These are phyloP conservation scores for Gorsachius goisagi DNA, from an alignment of 2,113 vertebrate genomes.

Conservation along the genomic window DNA sequence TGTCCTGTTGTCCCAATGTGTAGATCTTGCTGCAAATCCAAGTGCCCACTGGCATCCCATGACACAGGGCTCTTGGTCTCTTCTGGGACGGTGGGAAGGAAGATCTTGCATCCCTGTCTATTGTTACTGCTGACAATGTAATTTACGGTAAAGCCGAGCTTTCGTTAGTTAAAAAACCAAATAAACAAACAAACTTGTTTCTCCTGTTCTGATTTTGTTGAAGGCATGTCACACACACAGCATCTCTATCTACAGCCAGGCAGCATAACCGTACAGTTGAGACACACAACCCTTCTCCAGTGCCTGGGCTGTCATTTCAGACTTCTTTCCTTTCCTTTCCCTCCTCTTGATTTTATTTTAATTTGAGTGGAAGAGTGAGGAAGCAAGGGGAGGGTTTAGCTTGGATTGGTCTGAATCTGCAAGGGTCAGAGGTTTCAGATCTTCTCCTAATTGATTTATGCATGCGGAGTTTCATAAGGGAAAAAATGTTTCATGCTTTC, in stretches of 20 bases:
- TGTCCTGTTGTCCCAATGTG: neutral
- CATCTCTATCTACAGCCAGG: neutral
- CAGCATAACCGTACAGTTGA: neutral
- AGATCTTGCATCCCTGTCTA: neutral
- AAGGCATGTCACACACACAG: neutral
- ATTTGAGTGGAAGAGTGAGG: neutral
- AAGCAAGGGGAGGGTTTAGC: neutral
- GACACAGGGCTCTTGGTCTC: neutral
- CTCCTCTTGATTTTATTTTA: neutral
- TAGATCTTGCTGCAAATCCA: neutral
- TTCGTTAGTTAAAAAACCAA: neutral
- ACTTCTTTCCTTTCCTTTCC: neutral
- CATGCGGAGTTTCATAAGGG: neutral
- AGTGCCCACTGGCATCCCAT: too few relatives aligned
- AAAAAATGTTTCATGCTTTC: neutral
- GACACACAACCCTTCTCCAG: neutral
- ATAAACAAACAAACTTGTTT: neutral
- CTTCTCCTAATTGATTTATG: conserved; percentile 8
- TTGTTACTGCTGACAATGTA: neutral
- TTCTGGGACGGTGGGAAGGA: neutral
- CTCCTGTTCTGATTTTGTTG: neutral
- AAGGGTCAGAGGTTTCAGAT: neutral
- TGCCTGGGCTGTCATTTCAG: neutral
- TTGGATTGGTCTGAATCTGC: neutral
- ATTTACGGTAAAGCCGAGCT: neutral